These are phyloP conservation scores for Micromys minutus DNA, from an alignment of 2,113 vertebrate species.

Conservation along the genomic window DNA sequence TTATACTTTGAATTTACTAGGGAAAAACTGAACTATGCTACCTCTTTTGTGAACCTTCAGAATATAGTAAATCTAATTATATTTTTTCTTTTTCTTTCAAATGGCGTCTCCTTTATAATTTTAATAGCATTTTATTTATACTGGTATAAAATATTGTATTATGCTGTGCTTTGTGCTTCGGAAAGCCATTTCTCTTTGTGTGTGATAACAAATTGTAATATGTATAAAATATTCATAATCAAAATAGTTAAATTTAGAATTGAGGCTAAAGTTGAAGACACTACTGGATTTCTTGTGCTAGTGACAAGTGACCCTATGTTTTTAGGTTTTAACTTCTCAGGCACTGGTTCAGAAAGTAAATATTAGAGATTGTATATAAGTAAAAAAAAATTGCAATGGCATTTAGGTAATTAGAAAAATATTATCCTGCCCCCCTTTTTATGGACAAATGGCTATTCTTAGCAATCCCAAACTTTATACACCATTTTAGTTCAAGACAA, in stretches of 20 bases:
- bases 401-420: constrained; percentile 68
- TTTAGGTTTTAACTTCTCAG: constrained; percentile 58
- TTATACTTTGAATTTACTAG: constrained; percentile 82
- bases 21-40: constrained; percentile 80
- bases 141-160: constrained; percentile 77
- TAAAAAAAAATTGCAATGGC: constrained; percentile 39
- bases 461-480: constrained; percentile 13
- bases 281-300: constrained; percentile 59
- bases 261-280: constrained; percentile 46
- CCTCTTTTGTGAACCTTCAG: constrained; percentile 80
- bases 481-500: neutral
- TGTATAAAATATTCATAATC: constrained; percentile 62
- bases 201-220: constrained; percentile 75
- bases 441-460: constrained; percentile 39
- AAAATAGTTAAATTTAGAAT: constrained; percentile 58
- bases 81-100: constrained; percentile 84
- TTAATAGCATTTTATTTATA: constrained; percentile 85
- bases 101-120: constrained; percentile 82
- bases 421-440: constrained; percentile 59
- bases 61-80: constrained; percentile 86
- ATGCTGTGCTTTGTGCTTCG: constrained; percentile 79
- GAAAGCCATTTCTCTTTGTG: constrained; percentile 79
- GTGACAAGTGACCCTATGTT: constrained; percentile 59
- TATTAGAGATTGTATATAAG: constrained; percentile 60
- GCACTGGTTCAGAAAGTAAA: constrained; percentile 61